phyloP scores from a whole-genome alignment of 2,888 invertebrate genomes.

The Amiota mariae region DNA sequence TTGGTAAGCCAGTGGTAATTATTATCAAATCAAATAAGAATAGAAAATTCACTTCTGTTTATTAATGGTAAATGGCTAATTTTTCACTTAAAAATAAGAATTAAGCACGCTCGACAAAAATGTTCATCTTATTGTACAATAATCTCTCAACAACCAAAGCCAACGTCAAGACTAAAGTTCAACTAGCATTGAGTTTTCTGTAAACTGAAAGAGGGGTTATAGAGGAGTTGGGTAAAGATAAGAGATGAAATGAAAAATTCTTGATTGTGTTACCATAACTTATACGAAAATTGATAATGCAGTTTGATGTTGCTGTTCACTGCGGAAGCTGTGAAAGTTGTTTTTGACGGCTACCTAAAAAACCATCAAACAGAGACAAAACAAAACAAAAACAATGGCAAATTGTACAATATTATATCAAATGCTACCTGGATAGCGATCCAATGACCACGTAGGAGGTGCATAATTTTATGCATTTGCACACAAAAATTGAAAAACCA shows the following conservation, averaged over 20 bases:
- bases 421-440: slow-evolving; percentile 1
- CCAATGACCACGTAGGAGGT: slow-evolving; percentile 59
- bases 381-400: neutral
- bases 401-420: neutral
- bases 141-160: slow-evolving; percentile 12
- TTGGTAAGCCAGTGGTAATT: neutral
- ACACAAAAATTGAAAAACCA: slow-evolving; percentile 29
- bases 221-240: neutral
- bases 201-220: too few relatives aligned
- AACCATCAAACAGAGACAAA: slow-evolving; percentile 44
- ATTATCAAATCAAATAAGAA: slow-evolving; percentile 3
- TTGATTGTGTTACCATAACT: slow-evolving; percentile 63
- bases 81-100: slow-evolving; percentile 41
- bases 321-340: slow-evolving; percentile 66
- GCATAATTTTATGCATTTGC: slow-evolving; percentile 50
- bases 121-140: slow-evolving; percentile 23
- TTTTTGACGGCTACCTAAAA: slow-evolving; percentile 33
- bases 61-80: slow-evolving; percentile 57
- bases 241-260: neutral
- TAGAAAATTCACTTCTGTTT: slow-evolving; percentile 31
- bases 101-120: slow-evolving; percentile 61
- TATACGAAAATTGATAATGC: slow-evolving; percentile 69
- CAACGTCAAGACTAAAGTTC: slow-evolving; percentile 12
- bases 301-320: slow-evolving; percentile 35
- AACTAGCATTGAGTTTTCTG: neutral